Base-by-base conservation (phyloP, 2,797 vertebrate genomes). In the Paramormyrops hopkinsi region DNA sequence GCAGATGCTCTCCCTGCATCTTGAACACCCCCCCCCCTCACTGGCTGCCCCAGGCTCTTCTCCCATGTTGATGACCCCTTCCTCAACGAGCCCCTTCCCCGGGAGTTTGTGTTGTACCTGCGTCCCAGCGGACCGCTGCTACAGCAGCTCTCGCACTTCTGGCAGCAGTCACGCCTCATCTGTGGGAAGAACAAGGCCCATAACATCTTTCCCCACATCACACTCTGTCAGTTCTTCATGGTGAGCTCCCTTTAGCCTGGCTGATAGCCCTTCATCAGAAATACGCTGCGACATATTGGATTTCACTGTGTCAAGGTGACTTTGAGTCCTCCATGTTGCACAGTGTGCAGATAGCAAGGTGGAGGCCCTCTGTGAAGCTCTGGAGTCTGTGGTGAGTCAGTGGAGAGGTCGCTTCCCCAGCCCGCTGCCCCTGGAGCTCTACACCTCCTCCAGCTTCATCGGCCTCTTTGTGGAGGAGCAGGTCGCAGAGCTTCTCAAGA, bases 211-310 rank as follows among this genome's bases (percentile, higher is more conserved):
- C 98, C 99, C 6, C 99, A 99, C 93, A 97, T 99, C 94, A 99
- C 99, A 7, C 98, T 99, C 86, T 99, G 99, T 96, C 99, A 99
- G 95, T 99, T 99, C 96, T 99, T 99, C 88, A 98, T 99, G 98
- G 99, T 99, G 93, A 96, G 96, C 48, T 76, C 4, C 73, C 69
- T 76, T 19, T 7, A 79, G 14, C 14, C 73, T 79, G 73, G 73
- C 25, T 5, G 65, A 33, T 2, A 29, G 9, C 62, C 62, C 62
- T 33, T 12, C 25, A 1, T 69, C 62, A 33, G 9, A 33, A 12
- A 29, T 4, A 33, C 0, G 25, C 62, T 51, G 62, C 2, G 44
- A n/a, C 25, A 2, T 19, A 1, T 76, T 14, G 37, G 2, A n/a
- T 19, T 17, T 25, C 29, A 2, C 25, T 37, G 3, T 53, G 19